Base-by-base conservation (phyloP, 35 echinoderm and acorn worm species). In the Patiria miniata region DNA sequence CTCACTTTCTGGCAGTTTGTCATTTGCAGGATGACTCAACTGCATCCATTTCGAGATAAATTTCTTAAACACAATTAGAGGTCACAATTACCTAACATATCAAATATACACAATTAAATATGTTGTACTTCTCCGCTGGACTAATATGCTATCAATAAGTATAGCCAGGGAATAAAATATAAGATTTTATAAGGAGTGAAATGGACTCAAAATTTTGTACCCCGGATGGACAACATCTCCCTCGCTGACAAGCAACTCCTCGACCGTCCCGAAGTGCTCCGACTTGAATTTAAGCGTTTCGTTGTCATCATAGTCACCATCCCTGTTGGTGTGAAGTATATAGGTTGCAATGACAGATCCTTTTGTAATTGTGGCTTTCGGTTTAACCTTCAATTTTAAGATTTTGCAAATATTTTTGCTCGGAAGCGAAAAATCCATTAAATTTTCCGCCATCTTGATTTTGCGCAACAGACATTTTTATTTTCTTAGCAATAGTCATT, bases 371-470 rank as follows among this genome's bases (percentile, higher is more conserved):
- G 51, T 81, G 37, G 81, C 79, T 80, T 85, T 85, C 23, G 30
- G 60, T 60, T 94, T 94, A n/a, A 90, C 92, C 52, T 94, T 94
- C 87, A 89, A 90, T 80, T 89, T 86, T 19, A 83, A 30, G 22
- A 94, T 94, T 90, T 90, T 84, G 78, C 88, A 90, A 38, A 51
- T 53, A 84, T 84, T 90, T 90, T 40, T 40, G 44, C 81, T 51
- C n/a, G 50, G 65, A 56, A 84, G 68, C 18, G 51, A 90, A 90
- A 84, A 47, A 47, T 83, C 81, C 61, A 84, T 61, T 81, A 69
- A 68, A 65, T 58, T 29, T 26, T 81, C 88, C 88, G 88, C 88
- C 88, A 90, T 90, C 36, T 90, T 90, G 88, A 69, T 53, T 58
- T 42, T 80, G 2, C 10, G 42, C 78, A 18, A 47, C 42, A 47